These are phyloP conservation scores for Nycticryphes semicollaris DNA, from an alignment of 2,113 vertebrate genomes.

Conservation along the genomic window DNA sequence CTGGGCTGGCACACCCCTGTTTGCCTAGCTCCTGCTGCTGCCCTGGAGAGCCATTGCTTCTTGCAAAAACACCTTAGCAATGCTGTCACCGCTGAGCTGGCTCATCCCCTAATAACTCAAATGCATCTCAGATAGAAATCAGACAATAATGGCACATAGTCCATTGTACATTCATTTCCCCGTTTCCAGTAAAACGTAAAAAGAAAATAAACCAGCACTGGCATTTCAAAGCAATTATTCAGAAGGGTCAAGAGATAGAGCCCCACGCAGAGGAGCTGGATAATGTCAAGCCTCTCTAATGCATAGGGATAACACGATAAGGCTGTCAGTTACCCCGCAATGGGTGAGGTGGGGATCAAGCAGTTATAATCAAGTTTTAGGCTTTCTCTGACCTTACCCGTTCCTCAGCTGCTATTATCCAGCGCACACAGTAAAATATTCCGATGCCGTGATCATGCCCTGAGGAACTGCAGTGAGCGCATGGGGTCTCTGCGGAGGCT, in stretches of 20 bases:
- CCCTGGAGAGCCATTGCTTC: neutral
- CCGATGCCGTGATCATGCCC: neutral
- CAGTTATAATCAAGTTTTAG: neutral
- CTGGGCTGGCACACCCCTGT: neutral
- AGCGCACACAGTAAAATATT: neutral
- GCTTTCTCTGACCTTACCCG: neutral
- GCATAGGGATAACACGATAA: neutral
- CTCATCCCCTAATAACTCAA: neutral
- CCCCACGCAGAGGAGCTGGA: conserved; percentile 30
- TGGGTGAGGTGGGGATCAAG: neutral
- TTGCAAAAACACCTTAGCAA: neutral
- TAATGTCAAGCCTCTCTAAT: neutral
- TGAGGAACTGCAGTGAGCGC: neutral
- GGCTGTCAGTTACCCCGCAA: neutral
- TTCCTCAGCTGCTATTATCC: neutral
- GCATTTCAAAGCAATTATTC: conserved; percentile 56
- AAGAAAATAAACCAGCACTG: neutral
- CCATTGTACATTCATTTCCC: neutral
- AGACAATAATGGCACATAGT: neutral
- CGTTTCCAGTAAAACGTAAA: conserved; percentile 23
- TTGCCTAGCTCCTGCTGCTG: neutral
- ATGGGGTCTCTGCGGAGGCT: neutral
- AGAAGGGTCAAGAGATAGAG: conserved; percentile 20
- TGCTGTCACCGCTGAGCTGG: neutral
- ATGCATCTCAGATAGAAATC: neutral